phyloP scores from a whole-genome alignment of 1,140 invertebrate species.

The Capitella teleta region DNA sequence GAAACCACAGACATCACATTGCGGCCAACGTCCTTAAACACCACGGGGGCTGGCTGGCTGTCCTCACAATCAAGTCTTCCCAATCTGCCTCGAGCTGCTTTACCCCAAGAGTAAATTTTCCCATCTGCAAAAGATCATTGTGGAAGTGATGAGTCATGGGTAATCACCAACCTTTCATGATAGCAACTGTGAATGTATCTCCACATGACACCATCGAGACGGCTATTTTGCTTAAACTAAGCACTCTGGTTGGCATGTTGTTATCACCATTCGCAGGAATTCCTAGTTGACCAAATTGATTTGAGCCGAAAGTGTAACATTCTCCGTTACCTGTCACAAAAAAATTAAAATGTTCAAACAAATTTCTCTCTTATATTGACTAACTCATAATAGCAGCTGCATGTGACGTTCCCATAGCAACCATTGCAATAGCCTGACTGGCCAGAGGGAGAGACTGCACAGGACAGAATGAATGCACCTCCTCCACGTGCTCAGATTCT shows the following conservation, averaged over 20 bases:
- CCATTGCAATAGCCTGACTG: constrained; percentile 19
- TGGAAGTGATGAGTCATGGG: background rate
- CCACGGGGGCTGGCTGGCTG: constrained; percentile 20
- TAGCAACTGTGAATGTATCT: constrained; percentile 56
- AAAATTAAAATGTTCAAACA: background rate
- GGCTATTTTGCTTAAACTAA: background rate
- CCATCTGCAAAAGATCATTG: constrained; percentile 18
- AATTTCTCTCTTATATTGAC: background rate
- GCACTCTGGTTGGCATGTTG: too few species aligned
- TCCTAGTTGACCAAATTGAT: constrained; percentile 44
- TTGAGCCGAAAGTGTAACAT: constrained; percentile 37
- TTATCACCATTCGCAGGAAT: too few species aligned
- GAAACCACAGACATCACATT: constrained; percentile 25
- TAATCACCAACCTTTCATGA: constrained; percentile 40
- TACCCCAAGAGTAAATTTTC: constrained; percentile 35
- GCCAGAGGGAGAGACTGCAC: constrained; percentile 23
- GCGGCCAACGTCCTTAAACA: constrained; percentile 20
- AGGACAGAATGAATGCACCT: constrained; percentile 27
- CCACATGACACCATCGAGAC: constrained; percentile 45
- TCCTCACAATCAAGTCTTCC: constrained; percentile 23
- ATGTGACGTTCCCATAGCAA: constrained; percentile 39
- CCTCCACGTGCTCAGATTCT: constrained; percentile 23
- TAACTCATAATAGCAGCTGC: constrained; percentile 9
- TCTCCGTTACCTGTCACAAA: constrained; percentile 24
- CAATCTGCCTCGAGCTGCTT: constrained; percentile 30